These are phyloP conservation scores for Mola mola DNA, from an alignment of 2,113 vertebrate genomes.

Conservation along the genomic window DNA sequence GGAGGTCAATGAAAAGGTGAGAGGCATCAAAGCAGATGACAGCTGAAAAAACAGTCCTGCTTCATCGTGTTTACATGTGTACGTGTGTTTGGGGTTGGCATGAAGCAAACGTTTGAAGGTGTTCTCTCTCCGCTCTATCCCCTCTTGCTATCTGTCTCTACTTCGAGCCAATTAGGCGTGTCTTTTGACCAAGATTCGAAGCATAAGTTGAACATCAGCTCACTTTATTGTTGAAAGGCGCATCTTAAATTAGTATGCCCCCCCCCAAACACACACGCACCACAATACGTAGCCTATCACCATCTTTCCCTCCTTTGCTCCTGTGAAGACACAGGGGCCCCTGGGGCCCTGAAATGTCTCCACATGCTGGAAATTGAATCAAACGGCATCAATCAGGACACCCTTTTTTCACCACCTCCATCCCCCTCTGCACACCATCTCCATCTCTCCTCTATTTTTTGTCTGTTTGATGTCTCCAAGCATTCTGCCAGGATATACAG, in stretches of 20 bases:
- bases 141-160: conserved; percentile 23
- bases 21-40: conserved; percentile 21
- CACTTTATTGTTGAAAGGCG: conserved; percentile 73
- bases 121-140: neutral
- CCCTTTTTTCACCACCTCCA: conserved; percentile 2
- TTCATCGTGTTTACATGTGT: neutral
- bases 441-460: conserved; percentile 30
- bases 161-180: conserved; percentile 71
- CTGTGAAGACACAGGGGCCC: conserved; percentile 74
- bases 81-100: conserved; percentile 8
- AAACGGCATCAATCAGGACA: conserved; percentile 80
- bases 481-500: conserved; percentile 48
- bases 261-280: neutral
- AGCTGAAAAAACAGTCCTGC: neutral
- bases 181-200: conserved; percentile 69
- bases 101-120: conserved; percentile 41
- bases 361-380: conserved; percentile 81
- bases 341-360: conserved; percentile 77
- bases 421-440: conserved; percentile 36
- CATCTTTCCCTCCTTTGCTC: conserved; percentile 56
- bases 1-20: conserved; percentile 67
- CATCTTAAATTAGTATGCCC: conserved; percentile 67
- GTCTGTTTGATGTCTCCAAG: conserved; percentile 56
- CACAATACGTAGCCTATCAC: conserved; percentile 43
- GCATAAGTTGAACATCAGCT: conserved; percentile 71